A percentile compares a stretch with the other conserved stretches of the same genome.
These are phyloP conservation scores for Muscicapa striata DNA, from an alignment of 2,797 vertebrate genomes.

Conservation along the genomic window DNA sequence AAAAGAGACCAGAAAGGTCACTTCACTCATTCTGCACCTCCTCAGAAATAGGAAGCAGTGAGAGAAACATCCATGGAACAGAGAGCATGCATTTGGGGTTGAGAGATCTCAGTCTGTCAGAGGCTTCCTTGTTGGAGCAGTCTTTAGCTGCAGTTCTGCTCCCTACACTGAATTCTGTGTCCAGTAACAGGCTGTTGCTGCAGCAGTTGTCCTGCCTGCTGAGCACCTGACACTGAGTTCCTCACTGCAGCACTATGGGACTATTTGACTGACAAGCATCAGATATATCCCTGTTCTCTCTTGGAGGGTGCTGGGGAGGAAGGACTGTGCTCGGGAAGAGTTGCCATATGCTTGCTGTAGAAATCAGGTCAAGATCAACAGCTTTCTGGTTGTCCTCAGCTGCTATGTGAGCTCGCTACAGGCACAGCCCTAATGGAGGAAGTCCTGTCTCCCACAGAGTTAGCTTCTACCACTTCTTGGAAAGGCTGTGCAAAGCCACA, in stretches of 20 bases:
- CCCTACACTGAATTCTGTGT: not conserved
- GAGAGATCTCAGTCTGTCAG: not conserved
- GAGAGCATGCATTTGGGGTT: not conserved
- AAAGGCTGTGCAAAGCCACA: not conserved
- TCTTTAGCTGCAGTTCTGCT: not conserved
- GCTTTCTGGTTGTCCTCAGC: not conserved
- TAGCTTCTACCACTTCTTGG: not conserved
- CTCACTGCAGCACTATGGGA: not conserved
- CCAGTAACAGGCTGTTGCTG: not conserved
- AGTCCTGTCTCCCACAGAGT: not conserved
- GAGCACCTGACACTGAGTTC: too few relatives aligned
- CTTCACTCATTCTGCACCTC: not conserved
- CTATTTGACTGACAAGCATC: not conserved
- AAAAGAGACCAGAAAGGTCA: not conserved
- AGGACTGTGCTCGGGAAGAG: not conserved
- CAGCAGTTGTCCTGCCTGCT: not conserved
- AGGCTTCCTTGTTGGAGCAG: not conserved
- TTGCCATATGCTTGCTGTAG: not conserved
- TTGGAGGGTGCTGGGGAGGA: not conserved
- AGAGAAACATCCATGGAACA: not conserved
- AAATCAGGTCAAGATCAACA: not conserved
- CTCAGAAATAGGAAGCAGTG: not conserved
- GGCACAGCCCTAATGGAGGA: not conserved
- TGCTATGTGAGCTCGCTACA: not conserved
- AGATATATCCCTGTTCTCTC: not conserved